These are phyloP conservation scores for Vanacampus margaritifer DNA, from an alignment of 2,113 vertebrate species.

Conservation along the genomic window DNA sequence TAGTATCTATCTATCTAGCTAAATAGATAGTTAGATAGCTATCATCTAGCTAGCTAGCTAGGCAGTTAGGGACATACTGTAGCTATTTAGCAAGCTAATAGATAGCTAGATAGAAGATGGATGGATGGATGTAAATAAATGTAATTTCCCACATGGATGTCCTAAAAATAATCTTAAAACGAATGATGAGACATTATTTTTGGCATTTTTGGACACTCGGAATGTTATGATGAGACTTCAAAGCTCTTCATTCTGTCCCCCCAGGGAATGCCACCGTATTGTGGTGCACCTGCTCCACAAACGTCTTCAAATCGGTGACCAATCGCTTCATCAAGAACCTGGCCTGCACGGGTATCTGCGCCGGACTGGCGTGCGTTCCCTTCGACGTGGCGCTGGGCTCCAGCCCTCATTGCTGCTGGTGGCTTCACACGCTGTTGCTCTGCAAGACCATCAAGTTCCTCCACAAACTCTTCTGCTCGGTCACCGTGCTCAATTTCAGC, in stretches of 20 bases:
- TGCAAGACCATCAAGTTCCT: conserved; percentile 94
- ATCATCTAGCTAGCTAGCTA: too few species aligned
- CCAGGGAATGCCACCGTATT: conserved; percentile 88
- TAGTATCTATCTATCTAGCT: too few species aligned
- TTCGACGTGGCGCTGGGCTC: conserved; percentile 90
- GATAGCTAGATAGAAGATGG: too few species aligned
- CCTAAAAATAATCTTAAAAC: neutral
- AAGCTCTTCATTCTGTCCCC: conserved; percentile 1
- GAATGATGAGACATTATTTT: neutral
- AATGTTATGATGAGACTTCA: neutral
- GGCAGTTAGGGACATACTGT: too few species aligned
- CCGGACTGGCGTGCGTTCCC: conserved; percentile 89
- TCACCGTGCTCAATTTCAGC: conserved; percentile 90
- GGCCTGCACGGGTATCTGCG: conserved; percentile 92
- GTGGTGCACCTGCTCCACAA: conserved; percentile 94
- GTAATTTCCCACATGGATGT: neutral
- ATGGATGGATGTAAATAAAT: neutral
- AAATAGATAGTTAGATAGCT: too few species aligned
- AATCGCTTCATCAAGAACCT: conserved; percentile 93
- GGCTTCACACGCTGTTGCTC: conserved; percentile 85
- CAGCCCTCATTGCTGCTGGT: conserved; percentile 92
- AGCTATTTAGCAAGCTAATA: too few species aligned
- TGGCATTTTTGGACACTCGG: neutral
- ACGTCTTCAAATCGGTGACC: conserved; percentile 91
- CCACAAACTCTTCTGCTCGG: conserved; percentile 95